Base-by-base conservation (phyloP, 2,888 invertebrate genomes). In the Chironomus tentans region DNA sequence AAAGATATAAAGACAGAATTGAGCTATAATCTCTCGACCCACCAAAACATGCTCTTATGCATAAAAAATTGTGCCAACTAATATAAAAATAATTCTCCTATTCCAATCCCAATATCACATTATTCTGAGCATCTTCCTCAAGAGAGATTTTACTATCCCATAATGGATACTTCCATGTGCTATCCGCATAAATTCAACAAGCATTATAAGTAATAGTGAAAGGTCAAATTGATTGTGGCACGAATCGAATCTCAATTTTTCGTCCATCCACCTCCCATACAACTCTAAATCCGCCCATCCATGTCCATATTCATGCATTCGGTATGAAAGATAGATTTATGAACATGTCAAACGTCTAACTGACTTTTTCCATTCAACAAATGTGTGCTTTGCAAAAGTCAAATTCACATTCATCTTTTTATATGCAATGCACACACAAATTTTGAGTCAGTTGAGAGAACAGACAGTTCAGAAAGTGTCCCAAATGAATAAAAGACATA, bases 191-290 rank as follows among this genome's bases (percentile, higher is more conserved):
- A 70, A 70, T 18, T 18, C 70, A 38, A 47, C 70, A 70, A 70
- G 18, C 38, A n/a, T 38, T 47, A 68, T 48, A 22, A 22, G n/a
- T 38, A 38, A 38, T 38, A 38, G 38, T 38, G 62, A 62, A 24
- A 74, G 65, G 22, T 65, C 28, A 74, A 74, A 74, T 74, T 74
- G 74, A 74, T 74, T 74, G 74, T 65, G 68, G 74, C 74, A 74
- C 74, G 74, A 74, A 18, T 71, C 71, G 71, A 50, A 38, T 38
- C 38, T 38, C 38, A 38, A 56, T 56, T 56, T 18, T 50, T 72
- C 38, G 28, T 72, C 72, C 4, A 4, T 70, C 38, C 38, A 22
- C 28, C 24, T 38, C 72, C 50, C 15, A 4, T 10, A 38, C 4
- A 28, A 28, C 5, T 28, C 28, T 4, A 6, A 28, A 28, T 38